phyloP scores from a whole-genome alignment of 1,140 invertebrate genomes.

The Drosophila simulans region DNA sequence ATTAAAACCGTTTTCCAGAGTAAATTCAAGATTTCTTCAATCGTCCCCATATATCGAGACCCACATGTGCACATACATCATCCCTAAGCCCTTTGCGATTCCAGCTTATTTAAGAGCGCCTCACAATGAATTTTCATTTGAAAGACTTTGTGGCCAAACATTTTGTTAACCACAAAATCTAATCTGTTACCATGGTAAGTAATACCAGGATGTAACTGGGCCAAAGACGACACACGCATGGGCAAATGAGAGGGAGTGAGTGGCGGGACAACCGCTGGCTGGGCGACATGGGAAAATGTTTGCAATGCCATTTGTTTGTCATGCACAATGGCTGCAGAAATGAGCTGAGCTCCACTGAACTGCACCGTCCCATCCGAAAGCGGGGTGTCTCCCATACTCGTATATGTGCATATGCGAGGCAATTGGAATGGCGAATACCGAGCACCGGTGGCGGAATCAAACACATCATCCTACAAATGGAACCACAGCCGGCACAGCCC shows the following conservation, averaged over 20 bases:
- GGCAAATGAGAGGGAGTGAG: background rate
- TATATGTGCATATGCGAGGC: slow-evolving; percentile 26
- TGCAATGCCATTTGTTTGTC: slow-evolving; percentile 64
- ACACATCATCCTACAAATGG: slow-evolving; percentile 39
- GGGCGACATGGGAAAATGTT: slow-evolving; percentile 41
- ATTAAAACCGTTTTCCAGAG: background rate
- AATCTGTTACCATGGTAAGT: slow-evolving; percentile 57
- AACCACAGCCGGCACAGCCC: slow-evolving; percentile 14
- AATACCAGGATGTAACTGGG: slow-evolving; percentile 14
- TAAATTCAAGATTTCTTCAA: no score
- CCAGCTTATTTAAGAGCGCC: slow-evolving; percentile 35
- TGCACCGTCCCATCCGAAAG: slow-evolving; percentile 1
- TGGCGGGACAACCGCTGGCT: background rate
- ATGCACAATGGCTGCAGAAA: slow-evolving; percentile 56
- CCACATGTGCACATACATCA: slow-evolving; percentile 11
- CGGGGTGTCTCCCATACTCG: slow-evolving; percentile 11
- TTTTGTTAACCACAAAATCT: slow-evolving; percentile 43
- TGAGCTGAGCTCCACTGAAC: slow-evolving; percentile 37
- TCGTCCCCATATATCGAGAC: background rate
- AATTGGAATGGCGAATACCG: slow-evolving; percentile 36
- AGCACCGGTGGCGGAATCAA: slow-evolving; percentile 25
- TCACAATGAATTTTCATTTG: slow-evolving; percentile 42
- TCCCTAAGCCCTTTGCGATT: slow-evolving; percentile 16
- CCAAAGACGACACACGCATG: background rate
- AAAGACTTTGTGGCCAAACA: slow-evolving; percentile 39